These are phyloP conservation scores for Pseudomyrmex cubaensis DNA, from an alignment of 1,140 invertebrate species.

Conservation along the genomic window DNA sequence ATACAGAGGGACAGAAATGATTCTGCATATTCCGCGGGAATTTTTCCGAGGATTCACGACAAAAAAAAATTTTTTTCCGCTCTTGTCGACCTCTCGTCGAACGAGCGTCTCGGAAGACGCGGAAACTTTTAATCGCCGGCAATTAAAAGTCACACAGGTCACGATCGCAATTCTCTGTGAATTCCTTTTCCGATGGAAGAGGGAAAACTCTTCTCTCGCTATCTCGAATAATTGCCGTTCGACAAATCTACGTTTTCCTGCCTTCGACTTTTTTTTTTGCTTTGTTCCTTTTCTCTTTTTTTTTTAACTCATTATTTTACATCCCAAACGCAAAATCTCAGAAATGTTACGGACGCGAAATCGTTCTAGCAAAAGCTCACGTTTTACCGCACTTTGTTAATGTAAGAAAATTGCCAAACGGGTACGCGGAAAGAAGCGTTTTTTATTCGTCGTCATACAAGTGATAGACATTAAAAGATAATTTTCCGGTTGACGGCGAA, in stretches of 20 bases:
- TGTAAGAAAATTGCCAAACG: neutral
- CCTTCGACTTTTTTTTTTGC: neutral
- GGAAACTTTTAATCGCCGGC: slow-evolving; percentile 70
- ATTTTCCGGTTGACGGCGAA: slow-evolving; percentile 43
- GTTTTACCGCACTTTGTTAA: neutral
- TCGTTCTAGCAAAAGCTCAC: neutral
- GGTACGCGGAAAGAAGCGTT: neutral
- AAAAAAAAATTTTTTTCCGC: slow-evolving; percentile 31
- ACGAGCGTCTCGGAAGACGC: slow-evolving; percentile 54
- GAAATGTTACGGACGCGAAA: neutral
- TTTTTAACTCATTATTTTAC: neutral
- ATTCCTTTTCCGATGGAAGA: neutral
- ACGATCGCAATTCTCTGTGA: slow-evolving; percentile 41
- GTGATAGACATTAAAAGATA: slow-evolving; percentile 15
- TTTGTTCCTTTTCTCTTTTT: neutral
- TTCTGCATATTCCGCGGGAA: neutral
- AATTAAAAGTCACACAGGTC: slow-evolving; percentile 61
- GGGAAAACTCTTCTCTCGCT: slow-evolving; percentile 1
- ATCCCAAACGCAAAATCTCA: neutral
- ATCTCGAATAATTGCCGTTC: slow-evolving; percentile 23
- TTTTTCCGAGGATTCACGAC: slow-evolving; percentile 27
- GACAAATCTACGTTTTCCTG: slow-evolving; percentile 42
- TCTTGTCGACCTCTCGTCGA: slow-evolving; percentile 35
- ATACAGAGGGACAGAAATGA: neutral
- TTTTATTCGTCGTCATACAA: neutral